These are phyloP conservation scores for Dolichallabes microphthalmus DNA, from an alignment of 2,113 vertebrate genomes.

Conservation along the genomic window DNA sequence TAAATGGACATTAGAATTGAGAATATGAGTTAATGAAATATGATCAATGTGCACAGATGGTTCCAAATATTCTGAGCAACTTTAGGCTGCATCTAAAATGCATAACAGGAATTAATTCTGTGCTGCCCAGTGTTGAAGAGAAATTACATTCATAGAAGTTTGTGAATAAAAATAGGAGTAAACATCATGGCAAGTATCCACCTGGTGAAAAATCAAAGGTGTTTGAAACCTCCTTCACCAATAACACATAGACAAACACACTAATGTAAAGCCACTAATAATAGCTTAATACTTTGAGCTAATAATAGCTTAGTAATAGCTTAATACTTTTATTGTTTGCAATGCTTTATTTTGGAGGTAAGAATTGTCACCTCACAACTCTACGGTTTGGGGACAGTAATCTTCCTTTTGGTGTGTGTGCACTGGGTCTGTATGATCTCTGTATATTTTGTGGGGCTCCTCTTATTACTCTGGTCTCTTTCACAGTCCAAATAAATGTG, in stretches of 20 bases:
- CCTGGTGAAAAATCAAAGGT: conserved; percentile 20
- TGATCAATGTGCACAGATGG: neutral
- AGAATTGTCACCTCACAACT: too few relatives aligned
- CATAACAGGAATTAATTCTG: neutral
- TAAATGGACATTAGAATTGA: neutral
- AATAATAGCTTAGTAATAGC: conserved; percentile 60
- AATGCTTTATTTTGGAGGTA: too few relatives aligned
- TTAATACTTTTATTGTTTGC: conserved; percentile 52
- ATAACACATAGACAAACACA: conserved; percentile 15
- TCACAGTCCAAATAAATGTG: too few relatives aligned
- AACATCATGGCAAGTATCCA: conserved; percentile 17
- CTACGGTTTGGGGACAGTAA: too few relatives aligned
- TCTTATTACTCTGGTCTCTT: too few relatives aligned
- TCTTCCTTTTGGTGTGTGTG: too few relatives aligned
- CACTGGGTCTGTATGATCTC: too few relatives aligned
- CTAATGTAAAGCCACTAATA: conserved; percentile 57
- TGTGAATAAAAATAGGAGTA: conserved; percentile 10
- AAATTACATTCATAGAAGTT: conserved; percentile 1
- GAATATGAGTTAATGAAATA: neutral
- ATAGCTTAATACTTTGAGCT: conserved; percentile 62
- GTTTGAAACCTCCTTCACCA: neutral
- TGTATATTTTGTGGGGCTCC: too few relatives aligned
- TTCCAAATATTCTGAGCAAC: neutral
- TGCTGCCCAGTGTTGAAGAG: conserved; percentile 3
- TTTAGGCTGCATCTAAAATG: neutral